phyloP scores from a whole-genome alignment of 2,113 vertebrate genomes.

The Mirza zaza region DNA sequence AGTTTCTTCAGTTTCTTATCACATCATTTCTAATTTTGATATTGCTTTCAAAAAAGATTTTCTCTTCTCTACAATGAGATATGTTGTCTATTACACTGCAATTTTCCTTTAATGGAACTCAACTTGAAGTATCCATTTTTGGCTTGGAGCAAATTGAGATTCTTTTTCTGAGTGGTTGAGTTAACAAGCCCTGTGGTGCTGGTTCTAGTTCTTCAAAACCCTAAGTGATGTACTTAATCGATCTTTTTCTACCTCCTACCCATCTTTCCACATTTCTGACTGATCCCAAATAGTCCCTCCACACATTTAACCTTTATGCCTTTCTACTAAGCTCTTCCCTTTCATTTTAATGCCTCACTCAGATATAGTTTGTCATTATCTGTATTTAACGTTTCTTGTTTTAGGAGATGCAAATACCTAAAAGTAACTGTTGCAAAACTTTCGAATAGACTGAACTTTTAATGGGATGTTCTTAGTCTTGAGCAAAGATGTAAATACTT shows the following conservation, averaged over 20 bases:
- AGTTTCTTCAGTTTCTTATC: constrained; percentile 40
- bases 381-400: background rate
- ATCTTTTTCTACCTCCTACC: background rate
- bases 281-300: constrained; percentile 2
- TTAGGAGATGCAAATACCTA: background rate
- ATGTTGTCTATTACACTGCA: constrained; percentile 32
- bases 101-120: constrained; percentile 68
- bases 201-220: constrained; percentile 41
- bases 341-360: background rate
- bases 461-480: background rate
- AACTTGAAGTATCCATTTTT: constrained; percentile 62
- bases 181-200: constrained; percentile 19
- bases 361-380: background rate
- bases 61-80: constrained; percentile 74
- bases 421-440: background rate
- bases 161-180: background rate
- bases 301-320: background rate
- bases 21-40: constrained; percentile 61
- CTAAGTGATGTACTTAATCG: constrained; percentile 37
- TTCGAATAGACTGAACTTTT: background rate
- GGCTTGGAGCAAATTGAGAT: constrained; percentile 33
- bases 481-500: background rate
- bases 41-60: constrained; percentile 68
- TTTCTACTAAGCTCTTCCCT: background rate
- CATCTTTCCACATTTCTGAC: background rate